Evolutionary conservation across 2,888 invertebrate genomes (phyloP).

Genomic region (Malachius bipustulatus): DNA sequence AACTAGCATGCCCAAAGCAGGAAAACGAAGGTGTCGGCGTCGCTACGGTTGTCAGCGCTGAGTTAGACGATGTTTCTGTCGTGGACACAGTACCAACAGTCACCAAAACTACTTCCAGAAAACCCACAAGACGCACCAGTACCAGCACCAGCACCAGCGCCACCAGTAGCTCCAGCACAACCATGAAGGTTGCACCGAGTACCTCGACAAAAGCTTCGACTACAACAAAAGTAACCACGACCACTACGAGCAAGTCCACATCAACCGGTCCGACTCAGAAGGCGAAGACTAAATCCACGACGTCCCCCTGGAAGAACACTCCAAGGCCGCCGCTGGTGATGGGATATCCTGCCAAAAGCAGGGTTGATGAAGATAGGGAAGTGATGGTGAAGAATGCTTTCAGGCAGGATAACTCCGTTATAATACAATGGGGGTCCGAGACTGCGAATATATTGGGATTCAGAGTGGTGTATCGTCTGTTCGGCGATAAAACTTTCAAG

Average conservation of each 20-base stretch:
- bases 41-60: constrained; percentile 46
- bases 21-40: constrained; percentile 40
- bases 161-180: constrained; percentile 22
- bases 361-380: constrained; percentile 54
- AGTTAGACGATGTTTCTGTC: constrained; percentile 34
- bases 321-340: constrained; percentile 57
- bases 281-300: constrained; percentile 25
- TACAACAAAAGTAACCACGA: constrained; percentile 28
- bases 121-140: constrained; percentile 23
- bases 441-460: constrained; percentile 81
- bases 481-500: constrained; percentile 82
- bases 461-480: constrained; percentile 76
- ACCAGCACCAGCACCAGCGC: constrained; percentile 28
- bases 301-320: constrained; percentile 33
- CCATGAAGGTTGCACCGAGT: no score
- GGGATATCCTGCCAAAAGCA: constrained; percentile 53
- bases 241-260: constrained; percentile 30
- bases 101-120: constrained; percentile 26
- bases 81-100: constrained; percentile 28
- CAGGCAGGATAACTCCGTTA: constrained; percentile 73
- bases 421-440: constrained; percentile 86
- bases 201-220: constrained; percentile 25
- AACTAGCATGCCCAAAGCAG: constrained; percentile 43
- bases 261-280: constrained; percentile 27
- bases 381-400: constrained; percentile 78